A percentile compares a stretch with the other conserved stretches of the same genome.
Conservation (phyloP, 2,888 invertebrate species). For the Hoplodrina blanda region DNA sequence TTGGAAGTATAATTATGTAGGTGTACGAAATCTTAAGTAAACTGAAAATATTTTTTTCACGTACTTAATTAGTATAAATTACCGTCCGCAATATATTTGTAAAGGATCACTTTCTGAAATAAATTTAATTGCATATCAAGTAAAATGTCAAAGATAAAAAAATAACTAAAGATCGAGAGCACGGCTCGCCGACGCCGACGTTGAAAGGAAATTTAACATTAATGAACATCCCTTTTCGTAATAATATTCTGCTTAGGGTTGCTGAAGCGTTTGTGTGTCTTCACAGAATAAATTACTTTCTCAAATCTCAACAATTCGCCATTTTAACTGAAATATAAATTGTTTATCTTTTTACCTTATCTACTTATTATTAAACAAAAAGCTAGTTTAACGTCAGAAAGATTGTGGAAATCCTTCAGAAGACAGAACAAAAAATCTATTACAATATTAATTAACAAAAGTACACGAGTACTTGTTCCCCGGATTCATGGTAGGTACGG, state of each 20-base stretch:
- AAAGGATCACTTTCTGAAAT: conserved; percentile 46
- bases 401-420: not conserved
- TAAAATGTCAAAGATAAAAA: conserved; percentile 67
- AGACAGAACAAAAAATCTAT: not conserved
- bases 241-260: conserved; percentile 60
- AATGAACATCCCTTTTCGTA: conserved; percentile 69
- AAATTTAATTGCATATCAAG: conserved; percentile 62
- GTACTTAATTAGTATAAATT: conserved; percentile 52
- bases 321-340: conserved; percentile 34
- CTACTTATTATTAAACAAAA: conserved; percentile 7
- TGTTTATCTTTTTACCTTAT: conserved; percentile 2
- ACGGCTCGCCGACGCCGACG: conserved; percentile 63
- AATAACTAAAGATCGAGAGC: conserved; percentile 55
- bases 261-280: conserved; percentile 56
- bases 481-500: not conserved
- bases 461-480: not conserved
- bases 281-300: conserved; percentile 63
- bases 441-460: conserved; percentile 2
- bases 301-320: conserved; percentile 38
- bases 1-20: not conserved
- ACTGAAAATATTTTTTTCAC: conserved; percentile 33
- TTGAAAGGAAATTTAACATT: conserved; percentile 71
- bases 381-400: not conserved
- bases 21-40: conserved; percentile 23
- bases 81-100: conserved; percentile 51